Evolutionary conservation across 2,113 vertebrate genomes (phyloP).

Genomic region (Sialia sialis): DNA sequence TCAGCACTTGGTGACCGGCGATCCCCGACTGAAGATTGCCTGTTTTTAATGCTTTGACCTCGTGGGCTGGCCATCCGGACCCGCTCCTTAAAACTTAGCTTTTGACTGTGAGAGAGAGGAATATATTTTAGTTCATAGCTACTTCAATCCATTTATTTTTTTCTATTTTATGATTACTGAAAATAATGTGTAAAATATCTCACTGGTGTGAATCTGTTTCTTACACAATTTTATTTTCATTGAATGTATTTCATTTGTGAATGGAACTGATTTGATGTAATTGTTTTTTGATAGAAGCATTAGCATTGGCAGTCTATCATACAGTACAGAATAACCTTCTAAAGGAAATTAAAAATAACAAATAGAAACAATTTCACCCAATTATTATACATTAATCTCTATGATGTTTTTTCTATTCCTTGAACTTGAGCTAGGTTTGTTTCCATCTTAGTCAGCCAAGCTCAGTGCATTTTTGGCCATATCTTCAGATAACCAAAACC

Average conservation of each 20-base stretch:
- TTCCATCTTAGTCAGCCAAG: background rate
- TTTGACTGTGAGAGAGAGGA: conserved; percentile 82
- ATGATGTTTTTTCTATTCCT: background rate
- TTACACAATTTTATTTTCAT: background rate
- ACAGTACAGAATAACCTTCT: background rate
- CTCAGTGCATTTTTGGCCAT: conserved; percentile 49
- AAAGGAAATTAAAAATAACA: background rate
- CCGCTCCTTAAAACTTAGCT: conserved; percentile 93
- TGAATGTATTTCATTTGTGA: background rate
- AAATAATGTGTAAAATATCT: background rate
- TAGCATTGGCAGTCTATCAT: background rate
- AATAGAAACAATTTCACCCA: background rate
- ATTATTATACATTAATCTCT: background rate
- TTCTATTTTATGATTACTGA: background rate
- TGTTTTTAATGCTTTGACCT: conserved; percentile 92
- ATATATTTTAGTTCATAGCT: conserved; percentile 35
- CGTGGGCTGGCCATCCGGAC: conserved; percentile 95
- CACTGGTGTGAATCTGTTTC: background rate
- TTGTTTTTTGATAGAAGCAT: background rate
- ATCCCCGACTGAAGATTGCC: conserved; percentile 86
- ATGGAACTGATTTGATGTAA: background rate
- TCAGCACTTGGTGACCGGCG: conserved; percentile 88
- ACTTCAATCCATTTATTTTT: background rate
- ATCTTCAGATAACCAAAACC: conserved; percentile 34
- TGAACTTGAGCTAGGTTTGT: background rate